Evolutionary conservation across 2,797 vertebrate genomes (phyloP).

Genomic region (Prionace glauca): DNA sequence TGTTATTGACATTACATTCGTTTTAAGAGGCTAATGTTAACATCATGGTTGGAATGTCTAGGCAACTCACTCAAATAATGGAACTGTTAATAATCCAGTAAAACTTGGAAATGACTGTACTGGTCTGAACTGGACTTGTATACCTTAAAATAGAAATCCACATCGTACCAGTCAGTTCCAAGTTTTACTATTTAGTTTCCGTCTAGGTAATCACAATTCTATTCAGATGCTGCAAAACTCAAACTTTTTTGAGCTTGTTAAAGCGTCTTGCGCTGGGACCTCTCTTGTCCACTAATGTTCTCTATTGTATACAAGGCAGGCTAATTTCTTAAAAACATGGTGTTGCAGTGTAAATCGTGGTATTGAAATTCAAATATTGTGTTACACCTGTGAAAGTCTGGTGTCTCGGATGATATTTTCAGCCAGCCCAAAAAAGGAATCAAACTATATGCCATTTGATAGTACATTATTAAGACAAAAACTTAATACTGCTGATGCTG

Average conservation of each 20-base stretch:
- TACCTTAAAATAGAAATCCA: no score
- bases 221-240: background rate
- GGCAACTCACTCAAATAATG: background rate
- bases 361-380: background rate
- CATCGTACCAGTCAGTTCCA: no score
- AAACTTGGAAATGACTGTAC: no score
- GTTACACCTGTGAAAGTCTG: background rate
- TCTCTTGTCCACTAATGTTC: no score
- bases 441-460: background rate
- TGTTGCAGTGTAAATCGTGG: background rate
- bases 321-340: background rate
- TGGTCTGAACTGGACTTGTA: no score
- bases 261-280: background rate
- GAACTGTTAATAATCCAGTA: background rate
- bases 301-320: background rate
- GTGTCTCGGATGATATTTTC: background rate
- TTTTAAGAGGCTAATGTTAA: background rate
- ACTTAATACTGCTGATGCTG: no score
- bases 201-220: background rate
- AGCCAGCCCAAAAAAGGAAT: background rate
- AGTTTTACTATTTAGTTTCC: no score
- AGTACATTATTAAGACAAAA: background rate
- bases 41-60: background rate
- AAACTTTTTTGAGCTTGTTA: background rate
- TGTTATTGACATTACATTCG: background rate